These are phyloP conservation scores for Stomatorhinus ivindoensis DNA, from an alignment of 2,113 vertebrate species.

Conservation along the genomic window DNA sequence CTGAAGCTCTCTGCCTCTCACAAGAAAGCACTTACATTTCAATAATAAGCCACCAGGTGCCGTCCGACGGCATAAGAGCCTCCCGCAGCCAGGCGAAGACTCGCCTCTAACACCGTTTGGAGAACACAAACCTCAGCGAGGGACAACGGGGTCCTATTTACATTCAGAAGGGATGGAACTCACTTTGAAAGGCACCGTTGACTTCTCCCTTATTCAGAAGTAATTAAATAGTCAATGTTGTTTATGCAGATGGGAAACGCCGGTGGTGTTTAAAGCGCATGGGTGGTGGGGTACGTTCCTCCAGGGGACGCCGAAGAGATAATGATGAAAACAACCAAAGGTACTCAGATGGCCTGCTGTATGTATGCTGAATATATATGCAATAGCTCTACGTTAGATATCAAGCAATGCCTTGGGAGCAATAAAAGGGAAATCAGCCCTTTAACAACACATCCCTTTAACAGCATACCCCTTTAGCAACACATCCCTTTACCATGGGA, in stretches of 20 bases:
- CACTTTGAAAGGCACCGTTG: neutral
- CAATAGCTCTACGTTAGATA: neutral
- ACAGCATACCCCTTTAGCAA: neutral
- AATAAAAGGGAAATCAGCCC: neutral
- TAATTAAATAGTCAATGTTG: neutral
- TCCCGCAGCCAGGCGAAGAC: neutral
- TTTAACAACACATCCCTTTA: neutral
- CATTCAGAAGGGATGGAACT: neutral
- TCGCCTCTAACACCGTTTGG: neutral
- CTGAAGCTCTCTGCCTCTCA: neutral
- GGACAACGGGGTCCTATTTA: neutral
- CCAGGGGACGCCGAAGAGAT: neutral
- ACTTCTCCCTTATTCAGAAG: slow-evolving; percentile 1
- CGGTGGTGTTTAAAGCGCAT: neutral
- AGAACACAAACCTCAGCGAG: neutral
- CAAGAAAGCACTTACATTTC: neutral
- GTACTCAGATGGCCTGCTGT: slow-evolving; percentile 2
- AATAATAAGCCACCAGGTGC: neutral
- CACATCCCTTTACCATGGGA: no score
- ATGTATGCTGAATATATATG: neutral
- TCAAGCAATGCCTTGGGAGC: neutral
- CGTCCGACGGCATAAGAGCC: neutral
- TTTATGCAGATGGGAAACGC: neutral
- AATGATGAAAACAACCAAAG: neutral
- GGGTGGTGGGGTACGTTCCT: neutral